These are phyloP conservation scores for Keiferia lycopersicella DNA, from an alignment of 2,888 invertebrate species.

Conservation along the genomic window DNA sequence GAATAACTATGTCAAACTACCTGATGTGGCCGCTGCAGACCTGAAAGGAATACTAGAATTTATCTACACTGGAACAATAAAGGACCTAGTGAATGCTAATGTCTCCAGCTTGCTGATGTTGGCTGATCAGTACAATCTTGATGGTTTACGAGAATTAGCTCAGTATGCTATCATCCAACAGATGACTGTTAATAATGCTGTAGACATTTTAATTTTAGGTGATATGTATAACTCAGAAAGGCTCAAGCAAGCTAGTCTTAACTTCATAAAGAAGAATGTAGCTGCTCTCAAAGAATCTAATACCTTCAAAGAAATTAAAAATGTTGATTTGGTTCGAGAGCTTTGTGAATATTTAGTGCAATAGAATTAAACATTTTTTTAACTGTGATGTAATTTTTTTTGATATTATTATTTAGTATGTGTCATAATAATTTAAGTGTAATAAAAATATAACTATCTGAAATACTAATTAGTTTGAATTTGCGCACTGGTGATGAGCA, in stretches of 20 bases:
- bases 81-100: constrained; percentile 55
- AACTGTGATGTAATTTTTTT: constrained; percentile 17
- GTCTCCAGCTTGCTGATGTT: constrained; percentile 60
- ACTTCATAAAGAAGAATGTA: constrained; percentile 63
- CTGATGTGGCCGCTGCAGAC: constrained; percentile 63
- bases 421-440: neutral
- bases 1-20: constrained; percentile 60
- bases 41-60: constrained; percentile 60
- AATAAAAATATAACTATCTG: neutral
- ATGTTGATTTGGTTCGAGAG: constrained; percentile 56
- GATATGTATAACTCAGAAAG: constrained; percentile 62
- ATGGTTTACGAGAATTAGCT: constrained; percentile 57
- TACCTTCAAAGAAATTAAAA: constrained; percentile 60
- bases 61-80: constrained; percentile 66
- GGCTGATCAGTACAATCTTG: constrained; percentile 64
- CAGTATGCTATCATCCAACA: constrained; percentile 57
- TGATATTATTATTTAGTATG: neutral
- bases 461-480: no score
- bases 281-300: constrained; percentile 47
- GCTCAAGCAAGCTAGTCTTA: constrained; percentile 57
- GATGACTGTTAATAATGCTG: constrained; percentile 56
- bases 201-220: constrained; percentile 60
- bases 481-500: no score
- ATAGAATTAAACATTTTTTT: constrained; percentile 7
- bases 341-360: constrained; percentile 57